A percentile compares a stretch with the other conserved stretches of the same genome.
phyloP scores from a whole-genome alignment of 1,140 invertebrate species.

The Drepana arcuata region DNA sequence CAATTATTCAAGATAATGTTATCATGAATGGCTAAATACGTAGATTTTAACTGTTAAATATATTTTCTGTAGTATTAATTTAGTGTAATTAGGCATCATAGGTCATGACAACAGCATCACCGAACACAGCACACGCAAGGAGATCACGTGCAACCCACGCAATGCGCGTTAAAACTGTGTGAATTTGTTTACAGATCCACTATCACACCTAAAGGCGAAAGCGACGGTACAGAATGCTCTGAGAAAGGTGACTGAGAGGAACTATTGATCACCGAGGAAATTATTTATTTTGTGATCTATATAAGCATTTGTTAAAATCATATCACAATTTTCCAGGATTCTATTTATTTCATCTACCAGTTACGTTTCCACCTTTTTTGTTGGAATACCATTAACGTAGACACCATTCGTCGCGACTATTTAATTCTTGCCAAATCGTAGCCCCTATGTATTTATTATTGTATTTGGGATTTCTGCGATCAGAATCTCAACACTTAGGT shows the following conservation, averaged over 20 bases:
- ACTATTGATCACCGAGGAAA: constrained; percentile 34
- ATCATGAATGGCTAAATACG: no score
- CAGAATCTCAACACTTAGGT: constrained; percentile 16
- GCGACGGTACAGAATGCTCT: constrained; percentile 67
- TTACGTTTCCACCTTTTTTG: no score
- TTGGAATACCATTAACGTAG: no score
- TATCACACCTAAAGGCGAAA: constrained; percentile 65
- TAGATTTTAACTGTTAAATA: constrained; percentile 7
- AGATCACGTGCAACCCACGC: no score
- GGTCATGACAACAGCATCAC: no score
- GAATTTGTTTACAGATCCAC: constrained; percentile 55
- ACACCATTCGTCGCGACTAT: no score
- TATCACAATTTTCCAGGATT: no score
- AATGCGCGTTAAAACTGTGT: no score
- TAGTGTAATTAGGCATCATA: no score
- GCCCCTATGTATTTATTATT: constrained; percentile 2
- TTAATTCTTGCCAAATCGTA: constrained; percentile 32
- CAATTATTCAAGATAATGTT: no score
- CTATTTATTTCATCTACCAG: no score
- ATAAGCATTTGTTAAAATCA: constrained; percentile 40
- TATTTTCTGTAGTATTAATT: constrained; percentile 6
- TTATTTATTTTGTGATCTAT: constrained; percentile 30
- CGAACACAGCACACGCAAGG: no score
- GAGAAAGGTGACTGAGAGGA: constrained; percentile 64
- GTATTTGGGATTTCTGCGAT: background rate